Base-by-base conservation (phyloP, 2,797 vertebrate genomes). In the Silurus aristotelis region DNA sequence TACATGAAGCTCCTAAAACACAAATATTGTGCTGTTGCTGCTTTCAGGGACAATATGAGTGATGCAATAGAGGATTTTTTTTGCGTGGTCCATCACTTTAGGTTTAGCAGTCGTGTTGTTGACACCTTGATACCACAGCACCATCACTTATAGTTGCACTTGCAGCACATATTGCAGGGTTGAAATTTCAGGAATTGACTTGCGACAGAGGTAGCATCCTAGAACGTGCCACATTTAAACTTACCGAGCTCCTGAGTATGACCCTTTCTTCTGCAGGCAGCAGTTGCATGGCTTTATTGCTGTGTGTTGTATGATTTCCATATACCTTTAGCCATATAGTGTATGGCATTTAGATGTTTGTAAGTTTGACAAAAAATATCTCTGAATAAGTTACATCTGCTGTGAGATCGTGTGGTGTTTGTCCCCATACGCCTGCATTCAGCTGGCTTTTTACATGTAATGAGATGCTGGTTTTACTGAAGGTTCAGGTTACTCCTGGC, bases 401-500 rank as follows among this genome's bases (percentile, higher is more conserved):
- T 10, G 19, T 19, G 15, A 17, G 12, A 13, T 17, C 22, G 46
- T 4, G 15, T 6, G 19, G 73, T 79, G 83, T 70, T 79, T 31
- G 8, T 84, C 52, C 5, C 64, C 10, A 10, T 20, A 46, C 25
- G 56, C 20, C 46, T 48, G 68, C 70, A 19, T 63, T 71, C 43
- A 8, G 46, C n/a, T 63, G 75, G 38, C 25, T 15, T 71, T 31
- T 43, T 19, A 72, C 17, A 46, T 1, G 20, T 72, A 68, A 71
- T 2, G 68, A 72, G 77, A n/a, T 55, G 38, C 83, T 13, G 12
- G 19, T 31, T n/a, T 14, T 27, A 27, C 76, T 10, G 66, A 48
- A 6, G 5, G 17, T 67, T 71, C 76, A n/a, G 76, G 84, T 80
- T 85, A 52, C 66, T 25, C 55, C 56, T 70, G 67, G 19, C 52